These are phyloP conservation scores for Leptodactylus fuscus DNA, from an alignment of 2,113 vertebrate genomes.

Conservation along the genomic window DNA sequence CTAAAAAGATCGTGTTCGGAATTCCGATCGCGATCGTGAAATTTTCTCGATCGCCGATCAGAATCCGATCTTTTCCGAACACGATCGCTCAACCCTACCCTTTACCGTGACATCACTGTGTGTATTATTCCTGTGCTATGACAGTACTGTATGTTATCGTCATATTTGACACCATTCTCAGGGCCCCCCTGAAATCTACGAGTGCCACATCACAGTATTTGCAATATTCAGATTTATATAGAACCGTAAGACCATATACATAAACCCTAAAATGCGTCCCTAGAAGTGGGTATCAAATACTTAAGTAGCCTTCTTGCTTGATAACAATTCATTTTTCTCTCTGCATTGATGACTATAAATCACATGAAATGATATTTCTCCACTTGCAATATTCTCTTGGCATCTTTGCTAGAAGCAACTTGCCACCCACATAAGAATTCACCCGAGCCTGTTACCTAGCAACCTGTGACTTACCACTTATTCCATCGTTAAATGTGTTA, in stretches of 20 bases:
- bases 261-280: neutral
- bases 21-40: too few species aligned
- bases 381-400: neutral
- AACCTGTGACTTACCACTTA: neutral
- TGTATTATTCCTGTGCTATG: too few species aligned
- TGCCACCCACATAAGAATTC: constrained; percentile 4
- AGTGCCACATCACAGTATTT: neutral
- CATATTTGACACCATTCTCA: too few species aligned
- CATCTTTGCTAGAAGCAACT: neutral
- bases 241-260: neutral
- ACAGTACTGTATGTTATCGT: too few species aligned
- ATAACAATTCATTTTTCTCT: neutral
- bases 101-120: too few species aligned
- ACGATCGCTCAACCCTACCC: too few species aligned
- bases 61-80: too few species aligned
- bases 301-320: neutral
- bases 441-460: constrained; percentile 13
- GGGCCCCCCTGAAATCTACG: too few species aligned
- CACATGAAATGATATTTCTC: neutral
- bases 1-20: too few species aligned
- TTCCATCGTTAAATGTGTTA: neutral
- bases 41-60: too few species aligned
- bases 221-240: neutral
- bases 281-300: neutral
- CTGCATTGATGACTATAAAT: neutral